Percentiles rank a stretch among this genome's conserved stretches.
Conservation (phyloP, 2,888 invertebrate species). For the Anoncus sp. region DNA sequence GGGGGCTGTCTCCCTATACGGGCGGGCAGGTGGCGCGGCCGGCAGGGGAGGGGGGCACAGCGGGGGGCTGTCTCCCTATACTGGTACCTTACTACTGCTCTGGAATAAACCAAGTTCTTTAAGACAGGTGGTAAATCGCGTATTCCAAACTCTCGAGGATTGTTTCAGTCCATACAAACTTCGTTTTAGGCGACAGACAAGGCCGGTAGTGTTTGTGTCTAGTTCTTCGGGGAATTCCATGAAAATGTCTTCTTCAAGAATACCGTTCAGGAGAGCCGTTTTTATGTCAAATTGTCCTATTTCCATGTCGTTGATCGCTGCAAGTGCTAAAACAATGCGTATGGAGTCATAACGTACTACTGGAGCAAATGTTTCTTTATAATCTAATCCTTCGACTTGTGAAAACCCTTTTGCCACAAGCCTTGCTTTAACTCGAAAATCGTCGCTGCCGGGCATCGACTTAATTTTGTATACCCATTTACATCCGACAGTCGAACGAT, state of each 20-base stretch:
- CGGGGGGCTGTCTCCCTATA: too few species aligned
- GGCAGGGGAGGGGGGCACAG: too few species aligned
- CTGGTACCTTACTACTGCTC: too few species aligned
- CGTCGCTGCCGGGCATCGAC: conserved; percentile 35
- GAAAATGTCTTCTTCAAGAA: conserved; percentile 56
- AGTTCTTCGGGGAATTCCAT: too few species aligned
- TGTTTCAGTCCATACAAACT: conserved; percentile 78
- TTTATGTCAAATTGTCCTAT: conserved; percentile 51
- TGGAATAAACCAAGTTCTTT: too few species aligned
- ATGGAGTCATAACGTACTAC: conserved; percentile 42
- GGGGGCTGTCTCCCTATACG: too few species aligned
- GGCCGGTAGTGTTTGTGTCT: conserved; percentile 54
- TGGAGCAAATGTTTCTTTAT: too few species aligned
- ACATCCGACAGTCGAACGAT: too few species aligned
- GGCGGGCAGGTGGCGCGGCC: too few species aligned
- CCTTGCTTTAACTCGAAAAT: conserved; percentile 42
- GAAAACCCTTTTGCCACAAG: conserved; percentile 31
- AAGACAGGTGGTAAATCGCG: too few species aligned
- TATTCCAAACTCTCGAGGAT: conserved; percentile 75
- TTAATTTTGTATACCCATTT: conserved; percentile 56
- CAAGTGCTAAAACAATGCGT: conserved; percentile 1
- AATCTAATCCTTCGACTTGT: conserved; percentile 37
- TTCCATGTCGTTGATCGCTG: conserved; percentile 25
- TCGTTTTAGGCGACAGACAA: conserved; percentile 74
- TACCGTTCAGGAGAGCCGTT: conserved; percentile 52